A percentile compares a stretch with the other conserved stretches of the same genome.
Conservation (phyloP, 2,888 invertebrate species). For the Meganola albula region DNA sequence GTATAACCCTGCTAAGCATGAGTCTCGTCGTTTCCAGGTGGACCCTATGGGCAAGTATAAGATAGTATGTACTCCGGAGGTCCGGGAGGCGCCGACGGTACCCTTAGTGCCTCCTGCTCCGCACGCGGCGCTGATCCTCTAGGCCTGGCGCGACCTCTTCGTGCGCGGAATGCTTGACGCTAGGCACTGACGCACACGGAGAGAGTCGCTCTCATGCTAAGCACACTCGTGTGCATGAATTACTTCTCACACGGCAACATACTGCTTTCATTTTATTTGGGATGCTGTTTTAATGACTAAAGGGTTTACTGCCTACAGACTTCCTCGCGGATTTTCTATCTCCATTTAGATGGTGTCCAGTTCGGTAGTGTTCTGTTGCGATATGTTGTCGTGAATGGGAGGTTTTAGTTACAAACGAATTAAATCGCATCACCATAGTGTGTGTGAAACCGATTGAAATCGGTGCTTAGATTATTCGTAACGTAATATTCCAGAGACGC, state of each 20-base stretch:
- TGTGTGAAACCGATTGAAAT: no score
- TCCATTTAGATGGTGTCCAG: no score
- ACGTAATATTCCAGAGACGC: constrained; percentile 24
- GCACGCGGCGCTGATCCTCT: constrained; percentile 62
- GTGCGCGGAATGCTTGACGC: constrained; percentile 64
- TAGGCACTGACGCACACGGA: constrained; percentile 54
- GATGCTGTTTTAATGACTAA: no score
- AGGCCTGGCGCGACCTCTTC: constrained; percentile 77
- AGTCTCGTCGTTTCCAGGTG: constrained; percentile 65
- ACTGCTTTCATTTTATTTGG: no score
- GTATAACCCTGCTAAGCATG: constrained; percentile 66
- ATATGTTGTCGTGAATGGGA: no score
- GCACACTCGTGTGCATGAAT: constrained; percentile 9
- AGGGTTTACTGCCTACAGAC: no score
- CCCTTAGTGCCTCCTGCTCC: constrained; percentile 53
- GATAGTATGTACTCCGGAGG: constrained; percentile 52
- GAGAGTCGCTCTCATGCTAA: constrained; percentile 50
- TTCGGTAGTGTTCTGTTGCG: no score
- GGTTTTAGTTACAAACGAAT: constrained; percentile 17
- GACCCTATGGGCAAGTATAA: constrained; percentile 74
- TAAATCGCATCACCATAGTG: no score
- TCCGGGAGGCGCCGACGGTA: constrained; percentile 33
- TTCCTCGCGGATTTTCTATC: no score
- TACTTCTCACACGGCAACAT: no score
- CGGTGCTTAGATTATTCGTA: constrained; percentile 14